These are phyloP conservation scores for Achlya flavicornis DNA, from an alignment of 2,888 invertebrate species.

Conservation along the genomic window DNA sequence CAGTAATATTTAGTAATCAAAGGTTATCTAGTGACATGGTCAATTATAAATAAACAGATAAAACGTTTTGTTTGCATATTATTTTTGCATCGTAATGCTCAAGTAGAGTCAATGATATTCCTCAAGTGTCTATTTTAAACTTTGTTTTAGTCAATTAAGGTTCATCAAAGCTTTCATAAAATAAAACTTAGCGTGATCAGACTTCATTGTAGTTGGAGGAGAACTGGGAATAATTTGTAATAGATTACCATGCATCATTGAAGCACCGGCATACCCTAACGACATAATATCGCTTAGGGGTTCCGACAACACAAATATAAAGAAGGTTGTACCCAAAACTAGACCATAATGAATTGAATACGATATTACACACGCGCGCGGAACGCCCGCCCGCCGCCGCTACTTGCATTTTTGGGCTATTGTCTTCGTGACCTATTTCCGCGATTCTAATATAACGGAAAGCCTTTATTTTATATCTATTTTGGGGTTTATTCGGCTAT, in stretches of 20 bases:
- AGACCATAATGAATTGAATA: slow-evolving; percentile 60
- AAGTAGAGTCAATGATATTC: not conserved
- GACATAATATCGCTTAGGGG: slow-evolving; percentile 45
- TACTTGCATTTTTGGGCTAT: slow-evolving; percentile 56
- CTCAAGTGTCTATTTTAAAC: not conserved
- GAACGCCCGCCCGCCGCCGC: slow-evolving; percentile 36
- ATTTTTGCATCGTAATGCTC: not conserved
- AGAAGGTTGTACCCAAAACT: slow-evolving; percentile 43
- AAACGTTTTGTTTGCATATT: not conserved
- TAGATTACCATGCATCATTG: slow-evolving; percentile 42
- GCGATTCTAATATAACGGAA: slow-evolving; percentile 38
- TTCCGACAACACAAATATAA: slow-evolving; percentile 39
- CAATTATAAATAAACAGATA: not conserved
- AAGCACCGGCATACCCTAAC: slow-evolving; percentile 38
- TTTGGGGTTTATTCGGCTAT: slow-evolving; percentile 19
- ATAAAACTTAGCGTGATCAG: not conserved
- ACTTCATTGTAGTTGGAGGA: not conserved
- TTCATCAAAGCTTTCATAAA: not conserved
- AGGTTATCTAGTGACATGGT: not conserved
- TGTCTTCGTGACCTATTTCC: slow-evolving; percentile 76
- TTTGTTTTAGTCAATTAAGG: not conserved
- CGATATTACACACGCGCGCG: slow-evolving; percentile 47
- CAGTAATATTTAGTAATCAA: slow-evolving; percentile 41
- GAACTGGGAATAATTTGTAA: slow-evolving; percentile 38
- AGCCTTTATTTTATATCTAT: slow-evolving; percentile 42